A percentile compares a stretch with the other conserved stretches of the same genome.
Conservation (phyloP, 2,797 vertebrate genomes). For the Typhlichthys subterraneus region DNA sequence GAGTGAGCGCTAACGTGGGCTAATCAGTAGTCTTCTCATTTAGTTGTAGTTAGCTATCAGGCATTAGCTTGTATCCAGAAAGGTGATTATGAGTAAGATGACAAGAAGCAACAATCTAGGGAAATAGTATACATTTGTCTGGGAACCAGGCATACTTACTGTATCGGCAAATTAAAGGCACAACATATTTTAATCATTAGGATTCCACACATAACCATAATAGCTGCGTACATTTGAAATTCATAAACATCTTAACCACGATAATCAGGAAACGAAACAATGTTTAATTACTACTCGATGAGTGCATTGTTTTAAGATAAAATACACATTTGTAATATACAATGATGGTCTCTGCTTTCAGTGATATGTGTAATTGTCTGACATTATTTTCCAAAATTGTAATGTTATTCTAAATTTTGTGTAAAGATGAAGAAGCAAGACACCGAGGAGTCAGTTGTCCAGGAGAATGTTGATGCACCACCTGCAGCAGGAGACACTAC, state of each 20-base stretch:
- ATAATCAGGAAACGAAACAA: too few species aligned
- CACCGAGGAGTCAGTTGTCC: constrained; percentile 58
- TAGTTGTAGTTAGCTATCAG: constrained; percentile 31
- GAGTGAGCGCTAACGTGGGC: neutral
- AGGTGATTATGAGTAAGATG: constrained; percentile 1
- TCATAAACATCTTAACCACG: too few species aligned
- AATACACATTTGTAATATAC: too few species aligned
- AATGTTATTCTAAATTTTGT: neutral
- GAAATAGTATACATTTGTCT: too few species aligned
- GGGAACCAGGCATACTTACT: too few species aligned
- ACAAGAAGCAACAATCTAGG: neutral
- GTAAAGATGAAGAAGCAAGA: constrained; percentile 77
- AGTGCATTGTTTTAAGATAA: too few species aligned
- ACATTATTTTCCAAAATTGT: neutral
- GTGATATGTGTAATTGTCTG: neutral
- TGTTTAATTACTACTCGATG: too few species aligned
- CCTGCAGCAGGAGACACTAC: constrained; percentile 30
- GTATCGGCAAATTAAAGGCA: too few species aligned
- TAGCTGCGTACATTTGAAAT: too few species aligned
- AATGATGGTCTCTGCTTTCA: too few species aligned
- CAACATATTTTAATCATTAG: too few species aligned
- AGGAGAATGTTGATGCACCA: constrained; percentile 44
- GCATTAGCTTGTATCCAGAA: constrained; percentile 42
- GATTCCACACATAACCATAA: too few species aligned
- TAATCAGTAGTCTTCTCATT: constrained; percentile 13